Evolutionary conservation across 2,888 invertebrate species (phyloP).

Genomic region (Ctena decussata): DNA sequence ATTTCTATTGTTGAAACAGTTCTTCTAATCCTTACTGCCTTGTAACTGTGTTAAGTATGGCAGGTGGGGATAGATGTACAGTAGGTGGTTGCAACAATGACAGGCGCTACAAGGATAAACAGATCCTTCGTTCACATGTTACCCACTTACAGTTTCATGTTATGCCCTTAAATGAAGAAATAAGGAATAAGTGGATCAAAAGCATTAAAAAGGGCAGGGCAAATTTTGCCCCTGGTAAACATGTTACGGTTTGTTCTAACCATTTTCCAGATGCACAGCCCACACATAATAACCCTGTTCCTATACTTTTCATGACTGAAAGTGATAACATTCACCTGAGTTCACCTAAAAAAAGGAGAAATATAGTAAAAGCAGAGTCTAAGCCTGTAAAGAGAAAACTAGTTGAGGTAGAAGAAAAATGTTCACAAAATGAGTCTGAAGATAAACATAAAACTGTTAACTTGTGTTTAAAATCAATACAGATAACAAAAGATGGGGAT

Average conservation of each 20-base stretch:
- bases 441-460: too few relatives aligned
- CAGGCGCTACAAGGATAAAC: neutral
- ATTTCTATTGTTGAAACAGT: too few relatives aligned
- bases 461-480: neutral
- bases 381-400: neutral
- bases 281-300: neutral
- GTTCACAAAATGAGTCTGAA: neutral
- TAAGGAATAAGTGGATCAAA: neutral
- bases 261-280: constrained; percentile 31
- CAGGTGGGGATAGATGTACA: too few relatives aligned
- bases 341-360: neutral
- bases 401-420: neutral
- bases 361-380: neutral
- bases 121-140: neutral
- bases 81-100: too few relatives aligned
- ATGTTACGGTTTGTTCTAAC: neutral
- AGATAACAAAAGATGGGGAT: neutral
- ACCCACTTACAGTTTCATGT: neutral
- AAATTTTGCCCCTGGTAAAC: neutral
- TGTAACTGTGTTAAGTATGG: too few relatives aligned
- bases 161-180: neutral
- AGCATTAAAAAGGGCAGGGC: neutral
- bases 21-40: too few relatives aligned
- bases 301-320: neutral
- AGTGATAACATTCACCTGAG: neutral